Evolutionary conservation across 2,113 vertebrate genomes (phyloP).

Genomic region (Origma solitaria): DNA sequence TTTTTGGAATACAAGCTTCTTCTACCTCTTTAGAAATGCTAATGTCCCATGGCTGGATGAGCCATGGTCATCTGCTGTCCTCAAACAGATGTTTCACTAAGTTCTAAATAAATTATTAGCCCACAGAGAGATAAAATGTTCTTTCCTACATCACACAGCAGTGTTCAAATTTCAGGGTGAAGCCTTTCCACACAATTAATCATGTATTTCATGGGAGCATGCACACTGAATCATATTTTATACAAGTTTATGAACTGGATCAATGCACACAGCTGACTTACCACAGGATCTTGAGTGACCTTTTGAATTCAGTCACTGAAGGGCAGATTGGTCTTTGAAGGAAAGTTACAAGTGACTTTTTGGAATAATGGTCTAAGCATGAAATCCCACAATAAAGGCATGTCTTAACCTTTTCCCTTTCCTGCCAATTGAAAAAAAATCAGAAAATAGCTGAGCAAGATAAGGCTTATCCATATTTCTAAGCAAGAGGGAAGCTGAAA

Average conservation of each 20-base stretch:
- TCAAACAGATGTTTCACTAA: background rate
- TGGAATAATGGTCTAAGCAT: background rate
- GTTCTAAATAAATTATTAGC: conserved; percentile 5
- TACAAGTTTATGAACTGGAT: background rate
- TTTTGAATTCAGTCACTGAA: background rate
- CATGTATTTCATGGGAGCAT: background rate
- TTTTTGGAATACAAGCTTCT: background rate
- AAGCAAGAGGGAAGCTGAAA: background rate
- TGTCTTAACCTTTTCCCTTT: background rate
- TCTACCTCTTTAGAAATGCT: background rate
- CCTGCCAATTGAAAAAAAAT: background rate
- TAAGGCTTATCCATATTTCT: background rate
- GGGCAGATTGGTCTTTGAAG: background rate
- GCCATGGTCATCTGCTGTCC: background rate
- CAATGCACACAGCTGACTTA: background rate
- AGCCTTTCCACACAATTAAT: background rate
- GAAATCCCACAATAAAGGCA: background rate
- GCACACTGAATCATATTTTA: background rate
- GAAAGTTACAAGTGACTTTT: background rate
- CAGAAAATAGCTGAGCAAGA: background rate
- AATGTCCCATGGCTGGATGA: background rate
- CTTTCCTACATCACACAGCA: background rate
- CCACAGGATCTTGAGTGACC: background rate
- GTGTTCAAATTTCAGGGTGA: background rate
- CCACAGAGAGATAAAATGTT: background rate